Base-by-base conservation (phyloP, 1,140 invertebrate species). In the Branchinecta lynchi region DNA sequence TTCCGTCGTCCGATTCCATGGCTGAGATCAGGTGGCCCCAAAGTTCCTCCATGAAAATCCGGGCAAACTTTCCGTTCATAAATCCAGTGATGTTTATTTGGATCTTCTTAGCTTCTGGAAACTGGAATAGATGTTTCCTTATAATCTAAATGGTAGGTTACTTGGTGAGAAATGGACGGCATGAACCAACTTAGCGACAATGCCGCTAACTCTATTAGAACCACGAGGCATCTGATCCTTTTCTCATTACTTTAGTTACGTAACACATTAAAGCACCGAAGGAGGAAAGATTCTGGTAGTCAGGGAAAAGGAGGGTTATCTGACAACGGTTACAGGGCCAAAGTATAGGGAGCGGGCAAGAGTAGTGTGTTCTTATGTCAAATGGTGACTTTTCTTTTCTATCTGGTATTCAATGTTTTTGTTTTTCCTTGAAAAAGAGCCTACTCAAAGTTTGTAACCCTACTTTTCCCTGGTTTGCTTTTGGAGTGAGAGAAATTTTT, bases 21-120 rank as follows among this genome's bases (percentile, higher is more conserved):
- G 96, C 97, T 69, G 93, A 96, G 67, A 96, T 82, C 66, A 99
- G 79, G 70, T 98, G 80, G 67, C 92, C 88, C 96, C 97, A 99
- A 65, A 99, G 80, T 77, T 99, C 95, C 0, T 87, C 89, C 88
- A 98, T 96, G 78, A 99, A 99, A 71, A 93, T 87, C 66, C 96
- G 85, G 10, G 97, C 94, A 82, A 98, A 97, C 80, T 93, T 95
- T 3, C 93, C 94, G 80, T 99, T 98, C 43, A 99, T 81, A 80
- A 99, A 99, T 10, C 97, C 97, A 46, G 96, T 99, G 76, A 99
- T 81, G 81, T 98, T 99, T 75, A 99, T 99, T 84, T 99, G 96
- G 88, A 99, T 98, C 79, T 96, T 92, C 79, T 94, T 93, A 51
- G 94, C 94, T 83, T 98, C 95, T 21, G 96, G 93, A 82, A 80